phyloP scores from a whole-genome alignment of 2,888 invertebrate species.

The Mythimna loreyi region DNA sequence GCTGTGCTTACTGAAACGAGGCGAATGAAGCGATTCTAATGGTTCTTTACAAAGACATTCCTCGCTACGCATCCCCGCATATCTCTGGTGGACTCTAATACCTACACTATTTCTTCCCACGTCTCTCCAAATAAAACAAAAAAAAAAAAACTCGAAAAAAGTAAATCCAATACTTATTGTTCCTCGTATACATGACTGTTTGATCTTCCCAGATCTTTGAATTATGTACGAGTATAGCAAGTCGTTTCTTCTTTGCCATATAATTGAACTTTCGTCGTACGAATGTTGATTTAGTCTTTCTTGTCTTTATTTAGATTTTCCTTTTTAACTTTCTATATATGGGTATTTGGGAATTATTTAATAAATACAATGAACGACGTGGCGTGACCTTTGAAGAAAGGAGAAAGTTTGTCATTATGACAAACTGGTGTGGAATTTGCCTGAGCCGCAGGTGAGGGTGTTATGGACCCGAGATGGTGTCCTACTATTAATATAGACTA shows the following conservation, averaged over 20 bases:
- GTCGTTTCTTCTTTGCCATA: background rate
- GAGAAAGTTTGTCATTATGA: too few species aligned
- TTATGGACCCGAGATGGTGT: too few species aligned
- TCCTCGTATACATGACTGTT: slow-evolving; percentile 11
- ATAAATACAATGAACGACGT: background rate
- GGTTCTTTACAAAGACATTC: too few species aligned
- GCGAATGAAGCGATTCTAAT: too few species aligned
- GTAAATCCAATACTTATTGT: slow-evolving; percentile 18
- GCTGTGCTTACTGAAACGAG: too few species aligned
- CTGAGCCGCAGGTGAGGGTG: too few species aligned
- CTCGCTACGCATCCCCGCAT: too few species aligned
- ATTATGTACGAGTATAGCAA: slow-evolving; percentile 39
- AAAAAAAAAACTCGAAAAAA: slow-evolving; percentile 1
- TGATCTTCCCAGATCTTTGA: slow-evolving; percentile 33
- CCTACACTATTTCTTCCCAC: background rate
- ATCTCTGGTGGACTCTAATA: too few species aligned
- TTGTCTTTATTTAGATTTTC: background rate
- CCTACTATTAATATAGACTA: too few species aligned
- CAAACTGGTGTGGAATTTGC: too few species aligned
- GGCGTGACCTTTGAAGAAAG: too few species aligned
- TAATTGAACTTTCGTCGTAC: slow-evolving; percentile 21
- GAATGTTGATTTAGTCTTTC: slow-evolving; percentile 9
- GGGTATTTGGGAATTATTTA: background rate
- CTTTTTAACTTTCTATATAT: background rate
- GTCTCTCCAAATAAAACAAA: background rate